Evolutionary conservation across 2,113 vertebrate genomes (phyloP).

Genomic region (Crotalus helleri): DNA sequence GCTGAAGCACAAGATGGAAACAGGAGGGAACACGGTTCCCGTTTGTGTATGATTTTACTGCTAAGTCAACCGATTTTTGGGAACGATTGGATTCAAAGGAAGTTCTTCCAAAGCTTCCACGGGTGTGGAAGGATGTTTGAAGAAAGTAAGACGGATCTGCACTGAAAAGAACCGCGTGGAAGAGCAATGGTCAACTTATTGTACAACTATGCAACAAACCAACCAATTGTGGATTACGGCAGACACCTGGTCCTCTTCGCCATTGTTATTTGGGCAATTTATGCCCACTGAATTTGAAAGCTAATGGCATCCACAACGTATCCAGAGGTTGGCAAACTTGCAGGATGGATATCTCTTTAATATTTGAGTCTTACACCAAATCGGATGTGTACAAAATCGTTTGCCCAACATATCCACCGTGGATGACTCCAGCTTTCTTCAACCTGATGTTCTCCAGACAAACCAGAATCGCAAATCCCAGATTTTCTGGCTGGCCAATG

Average conservation of each 20-base stretch:
- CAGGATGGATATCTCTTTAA: not conserved
- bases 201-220: not conserved
- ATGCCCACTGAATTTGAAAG: not conserved
- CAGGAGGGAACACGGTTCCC: conserved; percentile 32
- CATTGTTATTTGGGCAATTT: not conserved
- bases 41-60: conserved; percentile 7
- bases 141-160: not conserved
- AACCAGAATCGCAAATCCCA: not conserved
- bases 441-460: not conserved
- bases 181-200: not conserved
- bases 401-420: not conserved
- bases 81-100: not conserved
- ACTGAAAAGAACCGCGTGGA: not conserved
- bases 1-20: conserved; percentile 12
- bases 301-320: not conserved
- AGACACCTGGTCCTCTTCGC: not conserved
- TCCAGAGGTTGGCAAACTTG: not conserved
- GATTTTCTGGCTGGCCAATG: not conserved
- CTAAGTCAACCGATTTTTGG: not conserved
- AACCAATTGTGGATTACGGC: not conserved
- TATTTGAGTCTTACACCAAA: not conserved
- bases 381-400: not conserved
- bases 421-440: not conserved
- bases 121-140: conserved; percentile 16
- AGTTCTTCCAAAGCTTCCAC: conserved; percentile 39